A percentile compares a stretch with the other conserved stretches of the same genome.
phyloP scores from a whole-genome alignment of 2,888 invertebrate genomes.

The Danaus chrysippus region DNA sequence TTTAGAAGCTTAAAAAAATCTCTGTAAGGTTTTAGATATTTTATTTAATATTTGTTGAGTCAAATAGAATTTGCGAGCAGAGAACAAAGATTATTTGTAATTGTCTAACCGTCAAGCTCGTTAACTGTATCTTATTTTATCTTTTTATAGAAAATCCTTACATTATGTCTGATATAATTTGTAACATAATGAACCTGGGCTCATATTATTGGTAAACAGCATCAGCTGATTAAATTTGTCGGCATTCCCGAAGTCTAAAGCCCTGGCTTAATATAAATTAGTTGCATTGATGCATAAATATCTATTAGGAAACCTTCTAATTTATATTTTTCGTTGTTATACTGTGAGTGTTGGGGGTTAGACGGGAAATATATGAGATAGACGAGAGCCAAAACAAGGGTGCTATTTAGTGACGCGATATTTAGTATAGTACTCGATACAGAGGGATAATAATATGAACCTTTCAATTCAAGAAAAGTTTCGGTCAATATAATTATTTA shows the following conservation, averaged over 20 bases:
- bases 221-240: constrained; percentile 61
- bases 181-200: constrained; percentile 43
- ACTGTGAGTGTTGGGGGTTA: constrained; percentile 54
- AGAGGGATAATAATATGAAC: not conserved
- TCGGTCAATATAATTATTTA: too few relatives aligned
- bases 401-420: constrained; percentile 30
- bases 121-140: too few relatives aligned
- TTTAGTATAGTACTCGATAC: not conserved
- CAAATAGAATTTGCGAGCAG: too few relatives aligned
- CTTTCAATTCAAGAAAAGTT: not conserved
- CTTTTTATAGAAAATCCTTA: not conserved
- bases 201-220: constrained; percentile 59
- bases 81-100: too few relatives aligned
- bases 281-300: constrained; percentile 73
- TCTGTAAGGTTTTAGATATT: too few relatives aligned
- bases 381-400: constrained; percentile 65
- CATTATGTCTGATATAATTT: constrained; percentile 34
- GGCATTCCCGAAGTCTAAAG: constrained; percentile 50
- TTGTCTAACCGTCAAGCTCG: too few relatives aligned
- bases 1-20: too few relatives aligned
- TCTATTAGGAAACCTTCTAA: constrained; percentile 66
- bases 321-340: constrained; percentile 72
- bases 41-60: too few relatives aligned
- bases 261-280: constrained; percentile 60
- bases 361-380: constrained; percentile 47